Percentiles rank a stretch among this genome's conserved stretches.
Conservation (phyloP, 2,888 invertebrate species). For the Meteorus colon region DNA sequence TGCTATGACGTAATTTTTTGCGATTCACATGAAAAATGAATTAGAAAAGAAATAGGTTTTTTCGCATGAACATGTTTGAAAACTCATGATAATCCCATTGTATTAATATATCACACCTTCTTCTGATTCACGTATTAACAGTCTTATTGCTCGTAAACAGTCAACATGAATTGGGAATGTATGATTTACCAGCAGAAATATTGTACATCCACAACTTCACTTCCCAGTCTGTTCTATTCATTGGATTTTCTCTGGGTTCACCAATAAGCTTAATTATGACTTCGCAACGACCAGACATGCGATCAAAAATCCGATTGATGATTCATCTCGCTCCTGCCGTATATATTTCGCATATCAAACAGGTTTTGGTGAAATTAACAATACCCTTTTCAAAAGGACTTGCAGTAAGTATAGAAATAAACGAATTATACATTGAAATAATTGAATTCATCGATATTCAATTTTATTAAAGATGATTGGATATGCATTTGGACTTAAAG, state of each 20-base stretch:
- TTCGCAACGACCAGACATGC: conserved; percentile 79
- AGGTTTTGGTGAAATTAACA: not conserved
- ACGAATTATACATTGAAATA: not conserved
- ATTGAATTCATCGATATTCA: not conserved
- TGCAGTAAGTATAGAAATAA: not conserved
- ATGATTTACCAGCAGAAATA: conserved; percentile 88
- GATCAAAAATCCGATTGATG: conserved; percentile 80
- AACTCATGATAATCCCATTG: too few relatives aligned
- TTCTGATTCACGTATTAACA: not conserved
- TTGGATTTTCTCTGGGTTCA: conserved; percentile 88
- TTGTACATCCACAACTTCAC: conserved; percentile 81
- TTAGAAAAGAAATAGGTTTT: too few relatives aligned
- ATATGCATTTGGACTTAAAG: not conserved
- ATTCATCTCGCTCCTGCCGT: conserved; percentile 79
- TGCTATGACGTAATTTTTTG: too few relatives aligned
- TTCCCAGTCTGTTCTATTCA: conserved; percentile 79
- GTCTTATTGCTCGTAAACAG: conserved; percentile 70
- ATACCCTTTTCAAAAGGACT: not conserved
- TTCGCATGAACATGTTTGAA: too few relatives aligned
- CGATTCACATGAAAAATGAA: too few relatives aligned
- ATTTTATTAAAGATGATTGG: not conserved
- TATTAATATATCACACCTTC: not conserved
- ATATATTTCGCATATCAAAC: conserved; percentile 77
- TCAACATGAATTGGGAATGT: conserved; percentile 88
- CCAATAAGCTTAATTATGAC: conserved; percentile 81